Evolutionary conservation across 2,797 vertebrate genomes (phyloP).

Genomic region (Poliocrania exsul): DNA sequence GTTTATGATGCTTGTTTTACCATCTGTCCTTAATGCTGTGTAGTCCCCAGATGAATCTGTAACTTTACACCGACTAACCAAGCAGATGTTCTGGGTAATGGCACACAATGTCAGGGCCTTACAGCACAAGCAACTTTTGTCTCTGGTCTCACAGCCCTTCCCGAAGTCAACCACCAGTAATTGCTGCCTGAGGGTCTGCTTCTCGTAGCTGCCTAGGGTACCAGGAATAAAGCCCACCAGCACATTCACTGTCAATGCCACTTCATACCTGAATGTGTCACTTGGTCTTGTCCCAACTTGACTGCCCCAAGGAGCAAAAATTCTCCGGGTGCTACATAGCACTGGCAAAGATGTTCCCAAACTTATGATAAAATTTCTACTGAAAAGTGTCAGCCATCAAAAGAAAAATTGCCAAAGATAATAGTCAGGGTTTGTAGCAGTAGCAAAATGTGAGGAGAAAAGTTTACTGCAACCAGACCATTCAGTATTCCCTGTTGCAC

Average conservation of each 20-base stretch:
- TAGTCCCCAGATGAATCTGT: conserved; percentile 60
- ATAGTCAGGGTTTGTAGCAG: background rate
- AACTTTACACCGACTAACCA: conserved; percentile 61
- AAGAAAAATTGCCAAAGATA: background rate
- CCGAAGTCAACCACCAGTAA: background rate
- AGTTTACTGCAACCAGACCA: background rate
- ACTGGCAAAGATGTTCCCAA: background rate
- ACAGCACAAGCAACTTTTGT: background rate
- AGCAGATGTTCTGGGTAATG: conserved; percentile 57
- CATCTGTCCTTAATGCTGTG: conserved; percentile 72
- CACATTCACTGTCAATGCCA: background rate
- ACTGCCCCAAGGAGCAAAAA: background rate
- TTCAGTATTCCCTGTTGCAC: background rate
- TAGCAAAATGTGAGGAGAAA: background rate
- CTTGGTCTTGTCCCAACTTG: background rate
- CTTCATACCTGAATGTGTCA: background rate
- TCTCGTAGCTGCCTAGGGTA: accelerated
- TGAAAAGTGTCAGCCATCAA: background rate
- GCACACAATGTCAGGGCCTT: background rate
- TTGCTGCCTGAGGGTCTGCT: background rate
- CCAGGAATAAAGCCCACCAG: background rate
- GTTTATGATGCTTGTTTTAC: conserved; percentile 72
- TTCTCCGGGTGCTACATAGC: background rate
- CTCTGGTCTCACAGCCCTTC: background rate
- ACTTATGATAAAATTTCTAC: background rate